Conservation (phyloP, 2,797 vertebrate genomes). For the Trachurus trachurus region DNA sequence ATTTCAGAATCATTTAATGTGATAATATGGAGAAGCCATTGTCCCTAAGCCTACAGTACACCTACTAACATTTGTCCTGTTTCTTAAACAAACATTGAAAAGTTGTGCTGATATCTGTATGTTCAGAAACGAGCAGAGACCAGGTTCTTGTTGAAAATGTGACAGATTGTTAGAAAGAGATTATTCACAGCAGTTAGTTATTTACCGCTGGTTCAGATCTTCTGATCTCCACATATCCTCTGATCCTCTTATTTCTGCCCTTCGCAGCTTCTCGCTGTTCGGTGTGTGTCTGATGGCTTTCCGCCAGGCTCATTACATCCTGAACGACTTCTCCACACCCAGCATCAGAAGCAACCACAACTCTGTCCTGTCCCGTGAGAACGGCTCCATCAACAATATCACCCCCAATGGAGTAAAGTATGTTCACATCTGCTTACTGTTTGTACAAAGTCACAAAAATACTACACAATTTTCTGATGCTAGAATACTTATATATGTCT, state of each 20-base stretch:
- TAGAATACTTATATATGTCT: constrained; percentile 21
- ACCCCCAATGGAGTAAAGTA: constrained; percentile 91
- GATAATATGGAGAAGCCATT: neutral
- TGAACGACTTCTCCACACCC: constrained; percentile 93
- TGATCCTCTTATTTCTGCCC: neutral
- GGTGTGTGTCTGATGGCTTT: constrained; percentile 97
- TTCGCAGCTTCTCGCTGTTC: constrained; percentile 91
- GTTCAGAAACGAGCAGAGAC: neutral
- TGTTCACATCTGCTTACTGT: constrained; percentile 21
- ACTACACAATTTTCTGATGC: neutral
- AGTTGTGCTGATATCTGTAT: neutral
- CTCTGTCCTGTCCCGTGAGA: constrained; percentile 85
- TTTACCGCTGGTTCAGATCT: neutral
- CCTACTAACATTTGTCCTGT: too few relatives aligned
- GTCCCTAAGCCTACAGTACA: neutral
- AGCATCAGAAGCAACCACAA: constrained; percentile 89
- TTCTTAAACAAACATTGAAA: too few relatives aligned
- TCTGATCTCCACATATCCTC: neutral
- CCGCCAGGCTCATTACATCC: constrained; percentile 96
- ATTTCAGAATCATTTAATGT: neutral
- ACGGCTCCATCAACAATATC: constrained; percentile 83
- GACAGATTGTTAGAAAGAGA: neutral
- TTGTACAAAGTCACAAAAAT: neutral
- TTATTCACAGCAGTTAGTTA: neutral
- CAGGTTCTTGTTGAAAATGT: neutral